Evolutionary conservation across 2,797 vertebrate species (phyloP).

Genomic region (Cryptoblepharus egeriae): DNA sequence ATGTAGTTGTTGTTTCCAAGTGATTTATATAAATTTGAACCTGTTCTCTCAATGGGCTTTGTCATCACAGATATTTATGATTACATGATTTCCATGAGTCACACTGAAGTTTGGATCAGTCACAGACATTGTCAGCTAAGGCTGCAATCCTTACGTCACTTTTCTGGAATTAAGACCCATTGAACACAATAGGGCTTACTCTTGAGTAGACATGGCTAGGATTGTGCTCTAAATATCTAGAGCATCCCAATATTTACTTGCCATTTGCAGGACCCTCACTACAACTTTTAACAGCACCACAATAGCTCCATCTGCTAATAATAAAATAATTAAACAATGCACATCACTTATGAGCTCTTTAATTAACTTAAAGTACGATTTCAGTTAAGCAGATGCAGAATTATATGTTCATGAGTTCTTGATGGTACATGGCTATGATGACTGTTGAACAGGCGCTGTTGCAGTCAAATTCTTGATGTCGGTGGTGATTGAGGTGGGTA

Average conservation of each 20-base stretch:
- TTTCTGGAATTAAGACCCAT: too few relatives aligned
- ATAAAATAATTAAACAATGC: not conserved
- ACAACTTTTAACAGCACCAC: not conserved
- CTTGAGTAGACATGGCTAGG: too few relatives aligned
- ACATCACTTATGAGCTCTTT: not conserved
- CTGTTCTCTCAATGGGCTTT: not conserved
- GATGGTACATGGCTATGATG: not conserved
- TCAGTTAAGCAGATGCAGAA: not conserved
- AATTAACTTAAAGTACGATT: not conserved
- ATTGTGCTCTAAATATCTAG: not conserved
- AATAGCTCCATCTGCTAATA: not conserved
- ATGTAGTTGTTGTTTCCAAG: not conserved
- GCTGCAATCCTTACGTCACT: too few relatives aligned
- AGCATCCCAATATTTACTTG: not conserved
- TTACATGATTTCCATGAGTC: not conserved
- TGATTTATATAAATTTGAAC: not conserved
- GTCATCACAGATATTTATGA: not conserved
- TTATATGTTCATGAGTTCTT: not conserved
- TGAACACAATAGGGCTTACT: too few relatives aligned
- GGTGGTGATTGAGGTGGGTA: too few relatives aligned
- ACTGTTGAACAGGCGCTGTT: not conserved
- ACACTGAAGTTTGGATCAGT: not conserved
- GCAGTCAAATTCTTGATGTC: not conserved
- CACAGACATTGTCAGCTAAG: not conserved
- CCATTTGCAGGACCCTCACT: not conserved